Percentiles rank a stretch among this genome's conserved stretches.
Conservation (phyloP, 2,113 vertebrate genomes). For the Rousettus leschenaultii region DNA sequence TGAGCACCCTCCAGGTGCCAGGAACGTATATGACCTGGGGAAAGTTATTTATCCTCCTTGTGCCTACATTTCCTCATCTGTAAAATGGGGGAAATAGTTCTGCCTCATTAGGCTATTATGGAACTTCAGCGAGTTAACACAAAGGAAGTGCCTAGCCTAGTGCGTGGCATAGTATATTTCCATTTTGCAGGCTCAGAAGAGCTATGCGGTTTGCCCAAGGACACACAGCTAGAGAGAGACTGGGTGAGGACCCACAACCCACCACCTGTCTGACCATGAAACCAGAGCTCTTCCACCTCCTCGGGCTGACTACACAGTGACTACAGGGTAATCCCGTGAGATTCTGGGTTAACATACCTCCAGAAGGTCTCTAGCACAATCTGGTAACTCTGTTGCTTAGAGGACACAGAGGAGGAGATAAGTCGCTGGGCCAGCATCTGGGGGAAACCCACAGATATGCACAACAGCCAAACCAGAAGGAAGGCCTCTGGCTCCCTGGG, state of each 20-base stretch:
- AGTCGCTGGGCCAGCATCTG: not conserved
- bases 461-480: not conserved
- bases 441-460: not conserved
- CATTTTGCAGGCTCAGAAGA: not conserved
- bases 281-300: not conserved
- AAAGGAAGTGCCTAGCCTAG: not conserved
- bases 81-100: not conserved
- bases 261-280: not conserved
- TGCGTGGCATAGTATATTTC: not conserved
- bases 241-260: not conserved
- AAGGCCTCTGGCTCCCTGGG: not conserved
- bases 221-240: not conserved
- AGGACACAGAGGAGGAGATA: constrained; percentile 10
- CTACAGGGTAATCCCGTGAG: not conserved
- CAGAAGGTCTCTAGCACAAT: constrained; percentile 27
- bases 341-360: constrained; percentile 38
- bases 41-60: not conserved
- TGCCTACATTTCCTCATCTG: not conserved
- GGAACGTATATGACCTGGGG: not conserved
- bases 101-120: not conserved
- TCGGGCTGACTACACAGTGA: not conserved
- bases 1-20: not conserved
- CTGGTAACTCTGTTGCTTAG: constrained; percentile 24
- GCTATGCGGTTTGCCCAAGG: not conserved
- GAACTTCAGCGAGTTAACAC: not conserved